phyloP scores from a whole-genome alignment of 1,140 invertebrate genomes.

The Papilio polytes region DNA sequence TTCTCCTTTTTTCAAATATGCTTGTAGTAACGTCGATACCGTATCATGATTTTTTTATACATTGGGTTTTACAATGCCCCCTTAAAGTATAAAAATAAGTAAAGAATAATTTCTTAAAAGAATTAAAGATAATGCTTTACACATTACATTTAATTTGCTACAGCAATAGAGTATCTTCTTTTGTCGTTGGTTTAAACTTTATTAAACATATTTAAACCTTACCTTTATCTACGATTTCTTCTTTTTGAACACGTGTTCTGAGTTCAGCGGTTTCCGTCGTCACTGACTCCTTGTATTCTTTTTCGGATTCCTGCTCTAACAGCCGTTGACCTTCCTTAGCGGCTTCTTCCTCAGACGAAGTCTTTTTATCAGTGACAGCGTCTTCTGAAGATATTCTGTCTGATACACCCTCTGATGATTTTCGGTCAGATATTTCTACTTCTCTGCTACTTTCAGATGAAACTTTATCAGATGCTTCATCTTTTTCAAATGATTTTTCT shows the following conservation, averaged over 20 bases:
- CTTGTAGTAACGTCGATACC: not conserved
- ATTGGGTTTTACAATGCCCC: no score
- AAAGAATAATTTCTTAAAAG: no score
- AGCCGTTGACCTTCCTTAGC: constrained; percentile 55
- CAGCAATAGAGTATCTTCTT: not conserved
- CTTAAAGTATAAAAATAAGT: no score
- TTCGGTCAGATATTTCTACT: constrained; percentile 81
- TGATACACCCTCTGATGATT: constrained; percentile 82
- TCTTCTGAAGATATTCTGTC: constrained; percentile 82
- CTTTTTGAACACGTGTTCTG: constrained; percentile 53
- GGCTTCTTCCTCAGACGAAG: constrained; percentile 76
- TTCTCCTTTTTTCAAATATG: no score
- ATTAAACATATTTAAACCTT: not conserved
- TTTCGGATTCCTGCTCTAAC: constrained; percentile 45
- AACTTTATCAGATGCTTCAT: constrained; percentile 81
- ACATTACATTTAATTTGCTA: no score
- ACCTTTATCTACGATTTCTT: constrained; percentile 56
- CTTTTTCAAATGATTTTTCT: constrained; percentile 75
- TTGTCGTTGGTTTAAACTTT: not conserved
- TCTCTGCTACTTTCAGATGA: constrained; percentile 83
- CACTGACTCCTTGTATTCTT: constrained; percentile 45
- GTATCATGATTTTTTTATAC: not conserved
- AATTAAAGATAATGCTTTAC: no score
- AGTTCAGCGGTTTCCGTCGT: constrained; percentile 56
- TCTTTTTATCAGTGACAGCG: constrained; percentile 81